Conservation (phyloP, 2,888 invertebrate genomes). For the Lampropteryx suffumata region DNA sequence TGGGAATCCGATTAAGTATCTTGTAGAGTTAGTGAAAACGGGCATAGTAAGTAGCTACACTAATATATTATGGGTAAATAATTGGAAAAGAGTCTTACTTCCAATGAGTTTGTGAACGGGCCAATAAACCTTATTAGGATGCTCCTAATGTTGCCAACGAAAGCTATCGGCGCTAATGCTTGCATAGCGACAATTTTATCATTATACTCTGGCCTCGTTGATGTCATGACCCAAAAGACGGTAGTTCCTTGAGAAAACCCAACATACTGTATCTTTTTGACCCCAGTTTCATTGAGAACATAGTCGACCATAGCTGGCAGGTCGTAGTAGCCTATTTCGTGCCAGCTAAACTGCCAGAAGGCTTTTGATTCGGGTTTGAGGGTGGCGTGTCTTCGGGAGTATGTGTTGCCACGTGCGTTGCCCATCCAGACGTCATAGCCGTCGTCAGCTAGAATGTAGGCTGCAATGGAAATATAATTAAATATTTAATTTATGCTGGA, state of each 20-base stretch:
- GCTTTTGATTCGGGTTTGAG: conserved; percentile 57
- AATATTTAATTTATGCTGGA: too few species aligned
- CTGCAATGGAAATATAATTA: conserved; percentile 71
- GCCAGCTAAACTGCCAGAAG: conserved; percentile 85
- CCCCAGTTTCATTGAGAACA: conserved; percentile 78
- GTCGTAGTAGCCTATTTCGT: conserved; percentile 90
- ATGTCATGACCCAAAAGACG: conserved; percentile 83
- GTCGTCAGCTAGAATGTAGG: conserved; percentile 85
- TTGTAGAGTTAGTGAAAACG: too few species aligned
- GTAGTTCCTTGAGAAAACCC: conserved; percentile 89
- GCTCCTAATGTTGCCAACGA: conserved; percentile 70
- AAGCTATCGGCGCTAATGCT: conserved; percentile 84
- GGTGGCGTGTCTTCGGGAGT: conserved; percentile 84
- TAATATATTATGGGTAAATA: too few species aligned
- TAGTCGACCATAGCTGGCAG: conserved; percentile 90
- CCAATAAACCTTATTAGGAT: conserved; percentile 74
- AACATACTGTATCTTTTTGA: conserved; percentile 84
- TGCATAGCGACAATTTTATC: conserved; percentile 82
- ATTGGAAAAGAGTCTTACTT: conserved; percentile 60
- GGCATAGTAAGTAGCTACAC: too few species aligned
- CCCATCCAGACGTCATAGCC: conserved; percentile 93
- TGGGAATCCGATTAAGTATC: too few species aligned
- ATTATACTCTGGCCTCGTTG: conserved; percentile 82
- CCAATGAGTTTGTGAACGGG: conserved; percentile 69
- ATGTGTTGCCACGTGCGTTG: conserved; percentile 92